Evolutionary conservation across 2,888 invertebrate species (phyloP), one percentile per base, ranked within the genome.

Genomic region (Pantelozetes paolii): DNA sequence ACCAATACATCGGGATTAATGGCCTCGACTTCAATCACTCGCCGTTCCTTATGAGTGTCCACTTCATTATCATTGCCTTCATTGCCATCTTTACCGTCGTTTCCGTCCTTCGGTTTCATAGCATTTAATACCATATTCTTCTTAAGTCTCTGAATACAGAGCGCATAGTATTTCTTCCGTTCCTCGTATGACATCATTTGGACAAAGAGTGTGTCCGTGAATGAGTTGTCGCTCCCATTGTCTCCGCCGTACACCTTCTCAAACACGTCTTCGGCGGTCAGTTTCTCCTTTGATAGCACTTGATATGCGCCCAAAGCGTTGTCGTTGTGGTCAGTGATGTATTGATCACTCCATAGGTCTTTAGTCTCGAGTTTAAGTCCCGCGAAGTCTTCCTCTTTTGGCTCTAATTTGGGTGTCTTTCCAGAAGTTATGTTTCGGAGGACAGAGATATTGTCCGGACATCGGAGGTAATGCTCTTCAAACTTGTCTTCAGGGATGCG

Each of bases 171-270:
- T 59, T 59, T 59, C 59, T 59, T 59, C 18, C 30, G 11, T 18
- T 59, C 59, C 28, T 59, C 59, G 59, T 26, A 6, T 28, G 59
- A 59, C 59, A 59, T 59, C 59, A 5, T 28, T 15, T 28, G 32
- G 3, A 59, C 3, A 28, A 15, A 59, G 13, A 59, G 18, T 13
- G 15, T 1, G 59, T 59, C 59, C 11, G 30, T 59, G 28, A 59
- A 59, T 18, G 30, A 3, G 18, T n/a, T 57, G 26, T 57, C 32
- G 1, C 5, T 18, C 28, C 30, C 13, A 8, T 23, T 15, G 8
- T 11, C 9, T 5, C 6, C 59, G 20, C 3, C 3, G 32, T 15
- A 59, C 1, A 8, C 11, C 23, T 15, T 30, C 3, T 59, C 15
- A 3, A 59, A 28, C 28, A 59, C 6, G 28, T 23, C 20, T 15